A percentile compares a stretch with the other conserved stretches of the same genome.
These are phyloP conservation scores for Sebastes elongatus DNA, from an alignment of 2,797 vertebrate species.

Conservation along the genomic window DNA sequence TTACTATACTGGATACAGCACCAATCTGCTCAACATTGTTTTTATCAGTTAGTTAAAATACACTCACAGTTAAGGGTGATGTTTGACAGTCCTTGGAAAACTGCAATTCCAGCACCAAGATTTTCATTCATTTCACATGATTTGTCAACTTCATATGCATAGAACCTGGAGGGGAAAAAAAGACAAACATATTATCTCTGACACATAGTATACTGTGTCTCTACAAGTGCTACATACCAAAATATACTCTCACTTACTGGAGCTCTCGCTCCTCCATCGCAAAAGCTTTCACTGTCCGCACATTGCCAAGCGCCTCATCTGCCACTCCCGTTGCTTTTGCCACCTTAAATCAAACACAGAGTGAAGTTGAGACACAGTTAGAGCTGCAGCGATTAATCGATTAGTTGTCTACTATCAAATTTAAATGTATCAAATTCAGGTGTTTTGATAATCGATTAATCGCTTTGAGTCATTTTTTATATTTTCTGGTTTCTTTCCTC, in stretches of 20 bases:
- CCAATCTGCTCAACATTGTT: background rate
- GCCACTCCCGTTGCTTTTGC: slow-evolving; percentile 92
- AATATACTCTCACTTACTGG: slow-evolving; percentile 79
- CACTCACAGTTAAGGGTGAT: slow-evolving; percentile 92
- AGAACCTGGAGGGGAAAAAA: slow-evolving; percentile 79
- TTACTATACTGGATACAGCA: background rate
- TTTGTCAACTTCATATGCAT: slow-evolving; percentile 87
- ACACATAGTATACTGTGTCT: background rate
- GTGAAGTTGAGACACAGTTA: background rate
- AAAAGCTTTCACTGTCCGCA: slow-evolving; percentile 94
- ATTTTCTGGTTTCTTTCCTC: too few species aligned
- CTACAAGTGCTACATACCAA: background rate
- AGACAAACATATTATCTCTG: background rate
- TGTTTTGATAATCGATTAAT: too few species aligned
- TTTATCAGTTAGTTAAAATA: background rate
- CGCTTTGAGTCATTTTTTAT: too few species aligned
- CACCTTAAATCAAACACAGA: slow-evolving; percentile 79
- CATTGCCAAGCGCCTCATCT: slow-evolving; percentile 92
- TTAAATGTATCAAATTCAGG: too few species aligned
- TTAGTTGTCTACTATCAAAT: too few species aligned
- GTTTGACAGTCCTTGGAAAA: slow-evolving; percentile 96
- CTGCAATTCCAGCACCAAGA: slow-evolving; percentile 90
- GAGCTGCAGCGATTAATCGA: too few species aligned
- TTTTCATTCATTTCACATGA: slow-evolving; percentile 87
- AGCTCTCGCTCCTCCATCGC: slow-evolving; percentile 93